A percentile compares a stretch with the other conserved stretches of the same genome.
phyloP scores from a whole-genome alignment of 2,113 vertebrate genomes.

The Malurus cyaneus region DNA sequence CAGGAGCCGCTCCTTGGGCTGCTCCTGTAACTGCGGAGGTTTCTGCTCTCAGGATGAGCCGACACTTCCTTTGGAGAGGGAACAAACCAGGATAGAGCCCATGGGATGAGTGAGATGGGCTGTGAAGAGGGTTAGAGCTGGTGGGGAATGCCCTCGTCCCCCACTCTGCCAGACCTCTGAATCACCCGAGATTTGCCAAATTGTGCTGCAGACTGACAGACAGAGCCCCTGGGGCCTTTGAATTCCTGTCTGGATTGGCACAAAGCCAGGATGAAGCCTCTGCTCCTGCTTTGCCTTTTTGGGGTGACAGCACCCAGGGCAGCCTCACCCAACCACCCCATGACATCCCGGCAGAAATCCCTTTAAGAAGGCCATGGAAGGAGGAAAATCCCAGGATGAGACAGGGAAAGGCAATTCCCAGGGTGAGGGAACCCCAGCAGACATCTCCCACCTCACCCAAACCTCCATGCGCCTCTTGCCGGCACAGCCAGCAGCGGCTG shows the following conservation, averaged over 20 bases:
- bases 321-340: background rate
- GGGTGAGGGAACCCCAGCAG: background rate
- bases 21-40: background rate
- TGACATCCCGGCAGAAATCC: background rate
- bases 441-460: background rate
- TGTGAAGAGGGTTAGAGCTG: background rate
- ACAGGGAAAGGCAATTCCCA: background rate
- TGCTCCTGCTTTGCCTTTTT: rapidly evolving
- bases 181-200: background rate
- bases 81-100: rapidly evolving
- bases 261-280: rapidly evolving
- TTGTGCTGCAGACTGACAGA: rapidly evolving
- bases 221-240: background rate
- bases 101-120: background rate
- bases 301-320: background rate
- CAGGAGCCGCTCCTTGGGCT: background rate
- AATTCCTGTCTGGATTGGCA: rapidly evolving
- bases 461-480: rapidly evolving
- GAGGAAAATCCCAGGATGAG: background rate
- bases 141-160: no score
- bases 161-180: background rate
- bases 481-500: rapidly evolving
- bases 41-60: background rate
- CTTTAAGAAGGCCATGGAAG: background rate
- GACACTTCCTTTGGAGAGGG: background rate